Evolutionary conservation across 2,113 vertebrate genomes (phyloP).

Genomic region (Chaetops frenatus): DNA sequence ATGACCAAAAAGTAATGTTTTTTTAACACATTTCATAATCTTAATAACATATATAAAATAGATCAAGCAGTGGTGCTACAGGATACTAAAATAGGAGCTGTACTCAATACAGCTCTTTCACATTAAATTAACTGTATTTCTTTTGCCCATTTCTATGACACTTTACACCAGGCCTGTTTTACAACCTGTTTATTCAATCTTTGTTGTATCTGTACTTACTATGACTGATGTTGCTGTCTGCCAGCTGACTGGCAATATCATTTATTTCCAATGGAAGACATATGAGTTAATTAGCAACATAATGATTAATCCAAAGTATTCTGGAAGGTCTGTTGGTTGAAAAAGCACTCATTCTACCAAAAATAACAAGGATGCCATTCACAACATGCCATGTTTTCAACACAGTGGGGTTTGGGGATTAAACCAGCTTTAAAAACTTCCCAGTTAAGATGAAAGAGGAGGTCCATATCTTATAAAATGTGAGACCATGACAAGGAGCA

Average conservation of each 20-base stretch:
- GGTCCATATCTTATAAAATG: neutral
- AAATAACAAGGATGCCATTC: neutral
- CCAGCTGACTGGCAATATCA: neutral
- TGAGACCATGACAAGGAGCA: neutral
- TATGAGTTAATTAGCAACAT: neutral
- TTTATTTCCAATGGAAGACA: conserved; percentile 36
- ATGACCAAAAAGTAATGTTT: neutral
- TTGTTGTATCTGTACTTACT: conserved; percentile 41
- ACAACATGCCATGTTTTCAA: neutral
- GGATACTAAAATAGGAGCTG: neutral
- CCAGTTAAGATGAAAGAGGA: neutral
- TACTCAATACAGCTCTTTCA: neutral
- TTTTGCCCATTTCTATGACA: neutral
- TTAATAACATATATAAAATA: neutral
- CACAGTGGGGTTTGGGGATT: neutral
- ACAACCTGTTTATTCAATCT: conserved; percentile 12
- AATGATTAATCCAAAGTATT: conserved; percentile 22
- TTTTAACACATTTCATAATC: neutral
- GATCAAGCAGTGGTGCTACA: neutral
- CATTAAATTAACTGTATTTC: neutral
- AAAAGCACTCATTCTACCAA: neutral
- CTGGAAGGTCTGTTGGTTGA: neutral
- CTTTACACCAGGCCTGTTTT: neutral
- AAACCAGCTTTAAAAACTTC: neutral
- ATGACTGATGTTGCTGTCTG: conserved; percentile 26